These are phyloP conservation scores for Teleiodes luculella DNA, from an alignment of 2,888 invertebrate species.

Conservation along the genomic window DNA sequence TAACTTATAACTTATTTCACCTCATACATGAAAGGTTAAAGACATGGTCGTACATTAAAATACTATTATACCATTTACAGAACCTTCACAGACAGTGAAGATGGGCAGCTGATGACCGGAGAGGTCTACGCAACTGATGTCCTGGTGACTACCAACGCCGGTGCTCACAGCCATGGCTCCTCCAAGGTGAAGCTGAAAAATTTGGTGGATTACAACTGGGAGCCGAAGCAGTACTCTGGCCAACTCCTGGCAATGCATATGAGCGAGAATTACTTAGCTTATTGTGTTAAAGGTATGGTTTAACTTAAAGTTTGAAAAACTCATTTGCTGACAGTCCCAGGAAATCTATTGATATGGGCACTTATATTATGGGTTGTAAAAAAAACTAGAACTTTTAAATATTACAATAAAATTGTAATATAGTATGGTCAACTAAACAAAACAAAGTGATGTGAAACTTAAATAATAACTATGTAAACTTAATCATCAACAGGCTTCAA, in stretches of 20 bases:
- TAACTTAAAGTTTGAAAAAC: no score
- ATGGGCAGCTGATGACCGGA: constrained; percentile 57
- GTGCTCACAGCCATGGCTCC: constrained; percentile 88
- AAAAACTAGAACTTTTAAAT: no score
- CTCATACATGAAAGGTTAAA: no score
- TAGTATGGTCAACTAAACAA: no score
- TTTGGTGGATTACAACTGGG: constrained; percentile 96
- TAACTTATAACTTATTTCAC: no score
- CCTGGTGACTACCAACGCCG: constrained; percentile 83
- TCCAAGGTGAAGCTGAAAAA: constrained; percentile 94
- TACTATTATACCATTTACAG: constrained; percentile 44
- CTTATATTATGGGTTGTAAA: no score
- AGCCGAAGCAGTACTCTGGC: constrained; percentile 90
- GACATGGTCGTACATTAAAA: background rate
- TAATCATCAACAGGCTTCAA: no score
- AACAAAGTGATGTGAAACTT: no score
- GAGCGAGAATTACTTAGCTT: constrained; percentile 91
- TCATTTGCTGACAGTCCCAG: no score
- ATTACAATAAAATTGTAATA: no score
- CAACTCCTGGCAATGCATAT: constrained; percentile 93
- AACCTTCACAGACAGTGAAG: constrained; percentile 79
- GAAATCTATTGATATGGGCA: no score
- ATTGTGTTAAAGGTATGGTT: constrained; percentile 93
- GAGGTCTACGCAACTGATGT: constrained; percentile 81
- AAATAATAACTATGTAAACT: no score